These are phyloP conservation scores for Platichthys flesus DNA, from an alignment of 2,113 vertebrate species.

Conservation along the genomic window DNA sequence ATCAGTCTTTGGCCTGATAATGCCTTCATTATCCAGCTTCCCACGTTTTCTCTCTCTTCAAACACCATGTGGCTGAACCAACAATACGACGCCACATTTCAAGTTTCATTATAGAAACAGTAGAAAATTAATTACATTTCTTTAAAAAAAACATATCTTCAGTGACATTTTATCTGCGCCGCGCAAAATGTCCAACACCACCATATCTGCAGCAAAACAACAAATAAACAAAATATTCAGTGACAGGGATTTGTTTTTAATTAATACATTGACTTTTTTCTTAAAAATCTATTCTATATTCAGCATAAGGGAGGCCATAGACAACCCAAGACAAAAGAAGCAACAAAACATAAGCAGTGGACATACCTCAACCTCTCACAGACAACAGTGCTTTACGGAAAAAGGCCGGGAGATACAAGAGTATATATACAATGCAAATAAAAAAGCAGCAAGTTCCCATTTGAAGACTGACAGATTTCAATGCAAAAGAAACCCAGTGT, in stretches of 20 bases:
- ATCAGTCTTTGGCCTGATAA: conserved; percentile 67
- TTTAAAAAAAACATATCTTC: neutral
- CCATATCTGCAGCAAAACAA: conserved; percentile 22
- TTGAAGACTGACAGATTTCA: conserved; percentile 19
- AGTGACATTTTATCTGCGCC: conserved; percentile 37
- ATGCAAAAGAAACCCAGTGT: conserved; percentile 69
- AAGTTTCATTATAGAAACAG: conserved; percentile 43
- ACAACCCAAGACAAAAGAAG: conserved; percentile 64
- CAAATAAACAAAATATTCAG: conserved; percentile 47
- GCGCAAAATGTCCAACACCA: conserved; percentile 14
- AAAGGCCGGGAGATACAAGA: conserved; percentile 12
- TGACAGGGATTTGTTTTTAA: conserved; percentile 72
- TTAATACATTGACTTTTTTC: conserved; percentile 73
- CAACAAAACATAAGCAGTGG: conserved; percentile 66
- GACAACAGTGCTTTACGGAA: conserved; percentile 50
- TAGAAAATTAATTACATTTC: neutral
- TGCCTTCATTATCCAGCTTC: conserved; percentile 62
- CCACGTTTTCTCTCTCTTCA: conserved; percentile 56
- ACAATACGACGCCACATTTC: conserved; percentile 38
- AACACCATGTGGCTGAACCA: conserved; percentile 57
- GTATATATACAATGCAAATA: conserved; percentile 38
- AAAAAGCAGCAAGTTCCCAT: conserved; percentile 46
- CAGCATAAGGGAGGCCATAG: conserved; percentile 66
- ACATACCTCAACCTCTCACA: conserved; percentile 72
- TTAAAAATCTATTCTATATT: conserved; percentile 77